These are phyloP conservation scores for Psettodes erumei DNA, from an alignment of 2,113 vertebrate genomes.

Conservation along the genomic window DNA sequence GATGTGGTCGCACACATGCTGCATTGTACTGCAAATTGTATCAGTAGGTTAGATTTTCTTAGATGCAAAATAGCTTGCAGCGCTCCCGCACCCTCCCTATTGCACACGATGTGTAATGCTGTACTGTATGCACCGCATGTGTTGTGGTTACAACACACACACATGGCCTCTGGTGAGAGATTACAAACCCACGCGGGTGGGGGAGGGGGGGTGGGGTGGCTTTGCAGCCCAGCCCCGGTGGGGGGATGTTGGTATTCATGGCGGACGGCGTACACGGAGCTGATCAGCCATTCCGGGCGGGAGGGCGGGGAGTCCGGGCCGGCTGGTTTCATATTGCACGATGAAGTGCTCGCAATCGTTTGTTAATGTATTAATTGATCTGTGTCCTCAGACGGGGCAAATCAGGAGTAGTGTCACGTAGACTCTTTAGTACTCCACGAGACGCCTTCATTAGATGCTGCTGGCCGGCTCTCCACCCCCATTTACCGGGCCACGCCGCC, in stretches of 20 bases:
- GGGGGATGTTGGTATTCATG: constrained; percentile 52
- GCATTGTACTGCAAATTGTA: constrained; percentile 29
- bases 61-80: not conserved
- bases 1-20: constrained; percentile 11
- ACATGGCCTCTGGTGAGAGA: constrained; percentile 23
- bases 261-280: constrained; percentile 27
- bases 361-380: constrained; percentile 81
- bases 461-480: constrained; percentile 64
- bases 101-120: not conserved
- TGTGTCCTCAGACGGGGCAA: constrained; percentile 70
- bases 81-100: not conserved
- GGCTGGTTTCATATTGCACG: constrained; percentile 69
- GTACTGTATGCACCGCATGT: constrained; percentile 16
- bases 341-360: constrained; percentile 71
- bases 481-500: constrained; percentile 51
- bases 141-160: constrained; percentile 23
- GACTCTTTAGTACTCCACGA: constrained; percentile 69
- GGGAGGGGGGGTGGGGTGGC: no score
- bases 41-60: constrained; percentile 21
- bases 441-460: constrained; percentile 76
- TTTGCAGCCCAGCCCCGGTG: constrained; percentile 32
- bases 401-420: constrained; percentile 74
- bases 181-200: constrained; percentile 21
- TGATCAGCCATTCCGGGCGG: constrained; percentile 57
- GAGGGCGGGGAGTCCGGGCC: constrained; percentile 52